These are phyloP conservation scores for Eurystomus gularis DNA, from an alignment of 2,113 vertebrate genomes.

Conservation along the genomic window DNA sequence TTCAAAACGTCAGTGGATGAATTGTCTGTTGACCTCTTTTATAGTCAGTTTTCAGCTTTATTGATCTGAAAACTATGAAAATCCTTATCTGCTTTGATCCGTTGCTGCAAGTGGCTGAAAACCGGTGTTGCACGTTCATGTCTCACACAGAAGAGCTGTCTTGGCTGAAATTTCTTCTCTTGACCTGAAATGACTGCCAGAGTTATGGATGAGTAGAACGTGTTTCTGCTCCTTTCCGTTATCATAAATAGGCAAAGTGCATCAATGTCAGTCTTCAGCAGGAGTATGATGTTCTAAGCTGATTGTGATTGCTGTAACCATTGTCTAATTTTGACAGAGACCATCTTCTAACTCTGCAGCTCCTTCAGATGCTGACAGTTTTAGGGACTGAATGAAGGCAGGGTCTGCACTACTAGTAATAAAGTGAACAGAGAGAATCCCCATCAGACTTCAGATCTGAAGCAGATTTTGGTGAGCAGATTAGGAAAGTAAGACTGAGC, in stretches of 20 bases:
- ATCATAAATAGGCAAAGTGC: not conserved
- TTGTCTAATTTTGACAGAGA: not conserved
- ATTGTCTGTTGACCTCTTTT: constrained; percentile 16
- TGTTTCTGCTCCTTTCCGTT: not conserved
- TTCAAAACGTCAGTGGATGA: not conserved
- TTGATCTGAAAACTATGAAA: constrained; percentile 14
- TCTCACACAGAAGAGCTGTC: not conserved
- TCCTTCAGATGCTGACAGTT: not conserved
- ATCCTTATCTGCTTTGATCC: not conserved
- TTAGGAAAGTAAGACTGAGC: not conserved
- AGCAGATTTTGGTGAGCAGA: not conserved
- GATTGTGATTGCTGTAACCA: not conserved
- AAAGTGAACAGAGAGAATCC: not conserved
- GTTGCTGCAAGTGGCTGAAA: not conserved
- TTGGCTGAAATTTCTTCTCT: not conserved
- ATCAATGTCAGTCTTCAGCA: not conserved
- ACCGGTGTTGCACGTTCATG: not conserved
- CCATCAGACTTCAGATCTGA: not conserved
- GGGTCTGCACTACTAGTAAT: not conserved
- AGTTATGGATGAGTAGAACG: not conserved
- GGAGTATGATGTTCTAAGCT: not conserved
- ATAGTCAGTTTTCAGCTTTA: not conserved
- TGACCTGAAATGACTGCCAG: not conserved
- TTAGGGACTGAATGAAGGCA: not conserved
- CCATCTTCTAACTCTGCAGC: not conserved